Percentiles rank a stretch among this genome's conserved stretches.
These are phyloP conservation scores for Austrolebias charrua DNA, from an alignment of 2,797 vertebrate genomes.

Conservation along the genomic window DNA sequence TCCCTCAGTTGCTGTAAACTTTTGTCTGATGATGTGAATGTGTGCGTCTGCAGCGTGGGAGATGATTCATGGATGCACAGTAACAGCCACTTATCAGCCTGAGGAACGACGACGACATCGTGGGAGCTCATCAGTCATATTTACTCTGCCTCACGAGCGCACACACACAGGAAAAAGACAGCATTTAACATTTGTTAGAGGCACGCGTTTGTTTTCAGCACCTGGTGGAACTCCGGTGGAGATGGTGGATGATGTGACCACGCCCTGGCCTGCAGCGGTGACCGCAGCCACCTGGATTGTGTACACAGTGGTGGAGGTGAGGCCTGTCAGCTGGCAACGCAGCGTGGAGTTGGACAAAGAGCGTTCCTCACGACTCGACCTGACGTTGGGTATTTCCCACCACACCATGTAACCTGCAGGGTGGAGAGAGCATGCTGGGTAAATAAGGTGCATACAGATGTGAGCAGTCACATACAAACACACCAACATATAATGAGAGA, in stretches of 20 bases:
- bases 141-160: conserved; percentile 49
- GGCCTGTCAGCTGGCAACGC: conserved; percentile 87
- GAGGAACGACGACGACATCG: conserved; percentile 70
- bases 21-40: conserved; percentile 40
- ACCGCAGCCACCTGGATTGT: conserved; percentile 88
- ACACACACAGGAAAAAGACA: conserved; percentile 7
- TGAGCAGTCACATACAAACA: conserved; percentile 19
- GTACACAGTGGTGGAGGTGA: conserved; percentile 90
- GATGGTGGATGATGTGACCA: conserved; percentile 86
- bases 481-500: conserved; percentile 19
- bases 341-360: conserved; percentile 84
- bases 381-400: conserved; percentile 87
- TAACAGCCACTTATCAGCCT: conserved; percentile 75
- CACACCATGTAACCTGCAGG: conserved; percentile 88
- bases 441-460: conserved; percentile 23
- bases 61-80: conserved; percentile 77
- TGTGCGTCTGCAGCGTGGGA: conserved; percentile 51
- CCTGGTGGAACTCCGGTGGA: conserved; percentile 97
- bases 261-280: conserved; percentile 84
- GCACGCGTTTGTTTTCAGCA: conserved; percentile 55
- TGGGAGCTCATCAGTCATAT: conserved; percentile 77
- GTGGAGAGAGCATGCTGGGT: conserved; percentile 21
- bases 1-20: conserved; percentile 59
- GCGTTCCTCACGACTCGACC: conserved; percentile 79
- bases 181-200: conserved; percentile 10